Conservation (phyloP, 1,140 invertebrate species). For the Coboldia fuscipes region DNA sequence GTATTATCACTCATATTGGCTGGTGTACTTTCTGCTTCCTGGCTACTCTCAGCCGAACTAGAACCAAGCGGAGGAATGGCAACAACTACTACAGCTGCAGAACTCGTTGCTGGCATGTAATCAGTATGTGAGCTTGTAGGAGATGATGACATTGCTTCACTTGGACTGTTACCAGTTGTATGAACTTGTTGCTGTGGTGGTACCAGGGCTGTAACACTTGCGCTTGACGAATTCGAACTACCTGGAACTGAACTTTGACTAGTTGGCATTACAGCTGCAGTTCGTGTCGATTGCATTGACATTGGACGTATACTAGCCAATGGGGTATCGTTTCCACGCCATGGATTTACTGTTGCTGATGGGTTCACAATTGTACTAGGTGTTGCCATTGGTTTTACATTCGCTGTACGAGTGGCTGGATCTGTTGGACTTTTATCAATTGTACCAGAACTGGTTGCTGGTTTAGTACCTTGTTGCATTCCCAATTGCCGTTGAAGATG, state of each 20-base stretch:
- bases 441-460: slow-evolving; percentile 33
- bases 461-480: slow-evolving; percentile 41
- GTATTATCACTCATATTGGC: not conserved
- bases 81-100: slow-evolving; percentile 25
- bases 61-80: slow-evolving; percentile 23
- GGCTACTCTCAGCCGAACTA: slow-evolving; percentile 15
- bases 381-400: slow-evolving; percentile 77
- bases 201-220: slow-evolving; percentile 30
- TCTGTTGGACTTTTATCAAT: slow-evolving; percentile 48
- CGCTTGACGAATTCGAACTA: slow-evolving; percentile 9
- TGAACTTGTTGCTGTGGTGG: slow-evolving; percentile 34
- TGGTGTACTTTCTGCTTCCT: slow-evolving; percentile 19
- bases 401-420: slow-evolving; percentile 60
- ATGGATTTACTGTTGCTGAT: slow-evolving; percentile 30
- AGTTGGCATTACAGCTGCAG: slow-evolving; percentile 58
- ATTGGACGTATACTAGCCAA: slow-evolving; percentile 83
- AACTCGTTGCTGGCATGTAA: slow-evolving; percentile 47
- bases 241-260: slow-evolving; percentile 19
- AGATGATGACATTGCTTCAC: slow-evolving; percentile 30
- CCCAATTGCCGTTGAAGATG: slow-evolving; percentile 62
- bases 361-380: slow-evolving; percentile 22
- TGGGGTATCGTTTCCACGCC: slow-evolving; percentile 49
- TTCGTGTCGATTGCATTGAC: slow-evolving; percentile 45
- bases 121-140: slow-evolving; percentile 39
- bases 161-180: slow-evolving; percentile 29